phyloP scores from a whole-genome alignment of 2,888 invertebrate species.

The Ectropis crepuscularia region DNA sequence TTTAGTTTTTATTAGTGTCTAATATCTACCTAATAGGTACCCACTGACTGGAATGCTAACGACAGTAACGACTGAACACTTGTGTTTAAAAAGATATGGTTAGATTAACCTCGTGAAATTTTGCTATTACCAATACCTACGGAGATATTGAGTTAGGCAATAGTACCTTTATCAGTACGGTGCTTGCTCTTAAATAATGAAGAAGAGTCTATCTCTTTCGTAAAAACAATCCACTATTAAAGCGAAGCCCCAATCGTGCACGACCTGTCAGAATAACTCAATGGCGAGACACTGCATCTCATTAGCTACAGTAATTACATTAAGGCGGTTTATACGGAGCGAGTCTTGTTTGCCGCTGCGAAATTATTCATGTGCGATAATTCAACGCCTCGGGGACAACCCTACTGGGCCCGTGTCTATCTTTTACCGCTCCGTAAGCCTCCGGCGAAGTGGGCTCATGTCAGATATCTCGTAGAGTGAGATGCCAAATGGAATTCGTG shows the following conservation, averaged over 20 bases:
- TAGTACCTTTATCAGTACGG: no score
- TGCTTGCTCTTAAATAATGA: no score
- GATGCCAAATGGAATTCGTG: constrained; percentile 55
- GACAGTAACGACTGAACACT: no score
- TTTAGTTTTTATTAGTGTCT: no score
- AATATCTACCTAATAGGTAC: no score
- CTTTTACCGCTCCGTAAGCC: constrained; percentile 80
- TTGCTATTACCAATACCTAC: no score
- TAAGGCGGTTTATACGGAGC: constrained; percentile 62
- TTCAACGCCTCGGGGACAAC: constrained; percentile 65
- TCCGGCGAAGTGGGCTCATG: constrained; percentile 77
- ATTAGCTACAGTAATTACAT: constrained; percentile 62
- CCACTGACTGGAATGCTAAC: no score
- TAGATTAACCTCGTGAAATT: no score
- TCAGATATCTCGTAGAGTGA: constrained; percentile 69
- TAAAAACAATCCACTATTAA: neutral
- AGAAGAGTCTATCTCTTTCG: no score
- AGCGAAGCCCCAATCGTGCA: constrained; percentile 15
- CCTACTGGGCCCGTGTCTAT: constrained; percentile 77
- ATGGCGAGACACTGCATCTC: constrained; percentile 47
- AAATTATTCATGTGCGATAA: constrained; percentile 68
- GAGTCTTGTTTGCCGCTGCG: constrained; percentile 60
- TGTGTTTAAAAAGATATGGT: no score
- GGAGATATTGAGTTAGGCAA: no score
- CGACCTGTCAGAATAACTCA: constrained; percentile 26